Evolutionary conservation across 1,140 invertebrate genomes (phyloP).

Genomic region (Triops longicaudatus): DNA sequence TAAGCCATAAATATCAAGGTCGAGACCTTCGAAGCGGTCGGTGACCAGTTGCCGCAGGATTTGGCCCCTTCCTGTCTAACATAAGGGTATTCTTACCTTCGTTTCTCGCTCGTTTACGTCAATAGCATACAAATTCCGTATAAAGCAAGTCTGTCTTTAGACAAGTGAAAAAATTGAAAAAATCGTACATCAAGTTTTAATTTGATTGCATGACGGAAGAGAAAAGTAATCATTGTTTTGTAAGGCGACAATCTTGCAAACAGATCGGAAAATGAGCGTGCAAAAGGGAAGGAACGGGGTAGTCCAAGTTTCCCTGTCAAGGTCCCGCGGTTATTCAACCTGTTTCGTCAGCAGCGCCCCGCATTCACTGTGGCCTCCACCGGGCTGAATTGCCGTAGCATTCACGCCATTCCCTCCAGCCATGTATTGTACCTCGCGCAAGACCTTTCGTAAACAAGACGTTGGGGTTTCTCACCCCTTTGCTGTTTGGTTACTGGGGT

Average conservation of each 20-base stretch:
- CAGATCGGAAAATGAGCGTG: not conserved
- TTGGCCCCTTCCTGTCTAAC: not conserved
- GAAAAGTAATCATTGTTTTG: not conserved
- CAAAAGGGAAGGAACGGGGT: not conserved
- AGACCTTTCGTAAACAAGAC: not conserved
- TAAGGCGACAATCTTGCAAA: too few species aligned
- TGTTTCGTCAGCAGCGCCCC: slow-evolving; percentile 1
- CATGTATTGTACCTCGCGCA: not conserved
- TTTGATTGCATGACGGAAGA: not conserved
- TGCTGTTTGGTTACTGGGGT: not conserved
- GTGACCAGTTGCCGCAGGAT: slow-evolving; percentile 7
- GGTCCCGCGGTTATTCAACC: slow-evolving; percentile 10
- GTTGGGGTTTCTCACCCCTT: not conserved
- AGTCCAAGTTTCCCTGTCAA: slow-evolving; percentile 3
- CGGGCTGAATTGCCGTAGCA: not conserved
- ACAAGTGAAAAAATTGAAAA: not conserved
- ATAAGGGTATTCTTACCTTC: not conserved
- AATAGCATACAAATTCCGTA: too few species aligned
- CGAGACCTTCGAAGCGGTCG: slow-evolving; percentile 9
- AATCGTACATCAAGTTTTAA: not conserved
- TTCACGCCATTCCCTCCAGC: not conserved
- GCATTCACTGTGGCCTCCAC: slow-evolving; percentile 4
- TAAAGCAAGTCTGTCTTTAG: too few species aligned
- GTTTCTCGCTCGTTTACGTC: too few species aligned
- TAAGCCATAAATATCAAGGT: slow-evolving; percentile 1